Evolutionary conservation across 64 coral and sea anemone genomes (phyloP).

Genomic region (Montipora foliosa): DNA sequence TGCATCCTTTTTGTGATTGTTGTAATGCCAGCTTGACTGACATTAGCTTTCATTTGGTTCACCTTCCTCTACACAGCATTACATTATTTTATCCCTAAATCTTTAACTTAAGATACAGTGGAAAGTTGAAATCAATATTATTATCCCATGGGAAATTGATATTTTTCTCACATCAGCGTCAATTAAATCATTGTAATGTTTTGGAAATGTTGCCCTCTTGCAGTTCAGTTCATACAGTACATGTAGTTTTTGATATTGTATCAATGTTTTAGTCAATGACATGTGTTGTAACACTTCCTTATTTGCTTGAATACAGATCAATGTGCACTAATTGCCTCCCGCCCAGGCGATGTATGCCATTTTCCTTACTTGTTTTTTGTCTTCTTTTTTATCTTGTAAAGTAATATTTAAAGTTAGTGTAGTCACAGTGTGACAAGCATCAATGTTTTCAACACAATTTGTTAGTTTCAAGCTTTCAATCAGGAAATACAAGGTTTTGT

Average conservation of each 20-base stretch:
- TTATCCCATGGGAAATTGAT: not conserved
- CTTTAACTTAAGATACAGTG: not conserved
- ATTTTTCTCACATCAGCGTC: not conserved
- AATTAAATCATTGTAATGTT: not conserved
- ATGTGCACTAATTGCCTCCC: conserved; percentile 86
- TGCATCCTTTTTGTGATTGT: too few relatives aligned
- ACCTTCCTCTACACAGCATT: too few relatives aligned
- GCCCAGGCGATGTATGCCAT: conserved; percentile 96
- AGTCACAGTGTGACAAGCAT: too few relatives aligned
- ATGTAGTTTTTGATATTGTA: conserved; percentile 12
- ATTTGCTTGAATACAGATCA: conserved; percentile 90
- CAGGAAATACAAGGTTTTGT: not conserved
- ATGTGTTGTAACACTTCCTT: conserved; percentile 54
- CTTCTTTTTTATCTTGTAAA: conserved; percentile 69
- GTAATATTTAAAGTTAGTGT: not conserved
- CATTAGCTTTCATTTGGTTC: too few relatives aligned
- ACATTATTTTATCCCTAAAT: not conserved
- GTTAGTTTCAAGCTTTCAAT: not conserved
- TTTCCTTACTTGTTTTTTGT: conserved; percentile 91
- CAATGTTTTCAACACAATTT: too few relatives aligned
- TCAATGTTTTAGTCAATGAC: conserved; percentile 19
- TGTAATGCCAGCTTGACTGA: too few relatives aligned
- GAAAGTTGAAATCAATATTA: not conserved
- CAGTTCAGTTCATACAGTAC: not conserved
- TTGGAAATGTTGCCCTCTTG: not conserved